Evolutionary conservation across 2,113 vertebrate species (phyloP).

Genomic region (Melanostigma gelatinosum): DNA sequence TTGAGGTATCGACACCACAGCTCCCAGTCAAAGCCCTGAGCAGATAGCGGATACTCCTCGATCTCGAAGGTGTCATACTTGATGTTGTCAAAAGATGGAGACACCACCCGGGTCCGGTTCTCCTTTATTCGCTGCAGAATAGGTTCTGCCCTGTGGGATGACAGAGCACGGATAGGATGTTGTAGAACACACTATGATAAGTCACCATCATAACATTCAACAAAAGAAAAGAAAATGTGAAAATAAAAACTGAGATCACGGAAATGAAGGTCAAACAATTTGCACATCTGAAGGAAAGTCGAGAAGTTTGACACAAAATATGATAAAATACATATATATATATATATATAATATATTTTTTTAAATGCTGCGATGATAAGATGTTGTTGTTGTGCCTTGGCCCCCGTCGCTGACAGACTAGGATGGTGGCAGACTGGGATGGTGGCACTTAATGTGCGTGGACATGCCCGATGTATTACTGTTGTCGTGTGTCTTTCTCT

Average conservation of each 20-base stretch:
- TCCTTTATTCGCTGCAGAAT: slow-evolving; percentile 95
- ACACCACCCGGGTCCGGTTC: slow-evolving; percentile 92
- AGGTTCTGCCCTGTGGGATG: slow-evolving; percentile 89
- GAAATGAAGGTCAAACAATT: background rate
- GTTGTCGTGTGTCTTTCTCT: too few species aligned
- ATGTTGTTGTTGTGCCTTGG: too few species aligned
- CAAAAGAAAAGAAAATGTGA: background rate
- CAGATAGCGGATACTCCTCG: slow-evolving; percentile 93
- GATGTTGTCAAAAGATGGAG: slow-evolving; percentile 97
- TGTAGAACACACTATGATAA: background rate
- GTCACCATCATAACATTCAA: background rate
- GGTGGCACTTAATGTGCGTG: too few species aligned
- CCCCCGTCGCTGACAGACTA: too few species aligned
- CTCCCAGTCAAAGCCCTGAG: slow-evolving; percentile 98
- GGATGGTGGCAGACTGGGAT: too few species aligned
- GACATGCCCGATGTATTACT: too few species aligned
- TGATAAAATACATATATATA: background rate
- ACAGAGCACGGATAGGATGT: background rate
- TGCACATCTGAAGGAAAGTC: background rate
- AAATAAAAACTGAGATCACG: background rate
- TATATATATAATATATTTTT: too few species aligned
- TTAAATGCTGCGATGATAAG: too few species aligned
- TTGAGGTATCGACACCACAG: slow-evolving; percentile 97
- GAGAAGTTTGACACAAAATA: background rate
- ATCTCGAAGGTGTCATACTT: slow-evolving; percentile 98